phyloP scores from a whole-genome alignment of 2,797 vertebrate genomes.

The Eospalax fontanierii region DNA sequence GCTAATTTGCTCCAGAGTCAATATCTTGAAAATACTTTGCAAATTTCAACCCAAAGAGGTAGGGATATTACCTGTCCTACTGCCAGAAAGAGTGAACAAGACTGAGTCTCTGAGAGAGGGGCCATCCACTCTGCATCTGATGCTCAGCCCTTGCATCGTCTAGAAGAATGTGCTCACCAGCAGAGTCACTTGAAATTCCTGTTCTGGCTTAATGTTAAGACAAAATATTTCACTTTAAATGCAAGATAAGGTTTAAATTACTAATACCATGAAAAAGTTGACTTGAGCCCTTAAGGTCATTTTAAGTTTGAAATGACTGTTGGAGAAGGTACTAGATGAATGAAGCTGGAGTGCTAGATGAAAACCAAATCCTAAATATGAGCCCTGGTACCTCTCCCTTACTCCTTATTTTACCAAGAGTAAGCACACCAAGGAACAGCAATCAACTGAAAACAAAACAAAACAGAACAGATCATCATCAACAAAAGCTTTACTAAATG shows the following conservation, averaged over 20 bases:
- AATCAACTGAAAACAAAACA: not conserved
- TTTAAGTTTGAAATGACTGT: not conserved
- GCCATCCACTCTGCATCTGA: not conserved
- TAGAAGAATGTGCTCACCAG: not conserved
- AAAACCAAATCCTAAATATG: not conserved
- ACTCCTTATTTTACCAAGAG: not conserved
- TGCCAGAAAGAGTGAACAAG: not conserved
- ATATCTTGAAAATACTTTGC: not conserved
- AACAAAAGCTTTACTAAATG: not conserved
- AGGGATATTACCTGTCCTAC: not conserved
- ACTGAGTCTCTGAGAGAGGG: not conserved
- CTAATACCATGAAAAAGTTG: constrained; percentile 14
- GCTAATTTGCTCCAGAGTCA: constrained; percentile 27
- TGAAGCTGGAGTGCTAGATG: not conserved
- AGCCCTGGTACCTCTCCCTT: not conserved
- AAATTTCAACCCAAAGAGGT: not conserved
- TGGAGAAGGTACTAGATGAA: not conserved
- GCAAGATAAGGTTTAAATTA: constrained; percentile 23
- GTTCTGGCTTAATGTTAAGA: not conserved
- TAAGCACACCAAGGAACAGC: not conserved
- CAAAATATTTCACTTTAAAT: constrained; percentile 27
- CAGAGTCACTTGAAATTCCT: not conserved
- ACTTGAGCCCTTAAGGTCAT: not conserved
- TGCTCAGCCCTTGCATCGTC: not conserved
- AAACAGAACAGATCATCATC: too few relatives aligned